These are phyloP conservation scores for Catharus minimus DNA, from an alignment of 2,113 vertebrate genomes.

Conservation along the genomic window DNA sequence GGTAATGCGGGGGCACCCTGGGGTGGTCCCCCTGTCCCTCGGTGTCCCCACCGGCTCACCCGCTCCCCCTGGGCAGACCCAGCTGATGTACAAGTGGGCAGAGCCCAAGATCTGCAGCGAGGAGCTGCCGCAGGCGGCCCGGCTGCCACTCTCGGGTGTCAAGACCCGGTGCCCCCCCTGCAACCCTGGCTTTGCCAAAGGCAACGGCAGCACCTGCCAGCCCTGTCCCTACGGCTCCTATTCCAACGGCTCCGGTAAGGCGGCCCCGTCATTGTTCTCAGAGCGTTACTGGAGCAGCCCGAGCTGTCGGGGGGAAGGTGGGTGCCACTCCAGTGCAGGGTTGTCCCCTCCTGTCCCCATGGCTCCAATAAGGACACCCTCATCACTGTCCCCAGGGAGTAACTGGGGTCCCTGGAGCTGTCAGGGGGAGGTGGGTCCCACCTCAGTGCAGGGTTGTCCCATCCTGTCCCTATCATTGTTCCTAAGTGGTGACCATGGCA, in stretches of 20 bases:
- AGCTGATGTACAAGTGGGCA: constrained; percentile 95
- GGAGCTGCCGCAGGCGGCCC: constrained; percentile 69
- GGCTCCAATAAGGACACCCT: neutral
- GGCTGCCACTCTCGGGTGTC: constrained; percentile 82
- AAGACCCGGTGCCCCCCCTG: constrained; percentile 88
- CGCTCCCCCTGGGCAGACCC: constrained; percentile 76
- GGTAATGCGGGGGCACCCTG: constrained; percentile 58
- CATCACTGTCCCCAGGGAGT: neutral
- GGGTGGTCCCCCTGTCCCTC: neutral
- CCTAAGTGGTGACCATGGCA: neutral
- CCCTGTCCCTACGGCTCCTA: constrained; percentile 82
- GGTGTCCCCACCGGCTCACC: neutral
- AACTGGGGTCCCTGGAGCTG: neutral
- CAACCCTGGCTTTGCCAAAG: constrained; percentile 90
- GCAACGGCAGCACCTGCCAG: constrained; percentile 81
- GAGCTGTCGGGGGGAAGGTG: neutral
- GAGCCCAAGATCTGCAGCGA: constrained; percentile 92
- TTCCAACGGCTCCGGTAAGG: constrained; percentile 89
- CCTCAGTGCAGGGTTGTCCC: neutral
- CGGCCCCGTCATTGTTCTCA: fast-evolving
- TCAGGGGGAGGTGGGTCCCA: neutral
- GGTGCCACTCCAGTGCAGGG: neutral
- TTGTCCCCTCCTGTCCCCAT: neutral
- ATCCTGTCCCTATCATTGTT: neutral
- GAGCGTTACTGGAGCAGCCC: neutral